Base-by-base conservation (phyloP, 2,113 vertebrate genomes). In the Antidorcas marsupialis region DNA sequence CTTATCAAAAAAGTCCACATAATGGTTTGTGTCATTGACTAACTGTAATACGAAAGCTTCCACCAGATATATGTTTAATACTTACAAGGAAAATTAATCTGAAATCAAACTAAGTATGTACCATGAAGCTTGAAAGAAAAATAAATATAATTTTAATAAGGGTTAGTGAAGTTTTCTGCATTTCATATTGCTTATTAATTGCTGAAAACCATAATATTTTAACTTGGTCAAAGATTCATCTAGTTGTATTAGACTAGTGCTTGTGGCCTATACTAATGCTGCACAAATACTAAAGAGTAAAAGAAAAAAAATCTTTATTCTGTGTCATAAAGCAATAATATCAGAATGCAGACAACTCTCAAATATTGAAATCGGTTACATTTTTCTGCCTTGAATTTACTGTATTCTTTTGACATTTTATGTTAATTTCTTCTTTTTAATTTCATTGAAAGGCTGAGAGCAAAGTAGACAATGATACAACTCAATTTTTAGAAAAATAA, bases 71-170 rank as follows among this genome's bases (percentile, higher is more conserved):
- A 28, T 47, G 10, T 55, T 93, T 47, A 91, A 91, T n/a, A 13
- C 14, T 85, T 47, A 71, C 27, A 85, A 82, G 33, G 57, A 81
- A 93, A 96, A 95, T 53, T 94, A 97, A 71, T 87, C 33, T 64
- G 89, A 53, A 94, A 94, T 94, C n/a, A 94, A 95, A 55, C 67
- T 90, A 78, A 59, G 1, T 25, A 79, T 55, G 11, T 57, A 79
- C 16, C 25, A 13, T n/a, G 13, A 64, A 78, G 23, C 27, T 39
- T 76, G 14, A 4, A 62, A 82, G 85, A 59, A 81, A 25, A n/a
- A 19, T n/a, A 97, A 53, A 16, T 30, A 27, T 89, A 67, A 90
- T 78, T 23, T 52, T 87, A 87, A 57, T 27, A 85, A 86, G 53
- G 21, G 17, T 7, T 87, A 76, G 94, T 67, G 9, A 86, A 76